Evolutionary conservation across 2,113 vertebrate genomes (phyloP).

Genomic region (Apteryx mantelli): DNA sequence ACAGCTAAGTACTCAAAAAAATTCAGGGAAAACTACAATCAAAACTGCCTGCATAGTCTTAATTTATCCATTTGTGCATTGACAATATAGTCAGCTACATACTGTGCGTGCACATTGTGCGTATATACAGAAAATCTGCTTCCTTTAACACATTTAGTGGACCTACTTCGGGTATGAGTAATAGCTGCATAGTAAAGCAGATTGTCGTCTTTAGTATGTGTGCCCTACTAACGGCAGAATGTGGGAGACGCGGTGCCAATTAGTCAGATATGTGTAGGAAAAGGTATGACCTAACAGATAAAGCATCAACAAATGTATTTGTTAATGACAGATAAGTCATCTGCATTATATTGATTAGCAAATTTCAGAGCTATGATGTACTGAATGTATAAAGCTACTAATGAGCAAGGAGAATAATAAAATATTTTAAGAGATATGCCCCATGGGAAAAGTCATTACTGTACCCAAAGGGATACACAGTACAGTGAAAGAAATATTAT

Average conservation of each 20-base stretch:
- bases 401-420: neutral
- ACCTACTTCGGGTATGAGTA: neutral
- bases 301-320: neutral
- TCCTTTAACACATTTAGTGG: neutral
- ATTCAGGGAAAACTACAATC: neutral
- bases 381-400: neutral
- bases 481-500: neutral
- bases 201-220: neutral
- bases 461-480: neutral
- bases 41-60: neutral
- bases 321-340: neutral
- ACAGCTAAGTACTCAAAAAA: neutral
- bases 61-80: neutral
- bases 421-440: neutral
- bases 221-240: no score
- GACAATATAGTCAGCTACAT: neutral
- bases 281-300: neutral
- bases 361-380: neutral
- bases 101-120: neutral
- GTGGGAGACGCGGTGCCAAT: neutral
- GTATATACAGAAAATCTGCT: neutral
- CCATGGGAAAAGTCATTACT: neutral
- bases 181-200: neutral
- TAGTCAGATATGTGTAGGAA: neutral
- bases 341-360: accelerated